Evolutionary conservation across 2,797 vertebrate genomes (phyloP).

Genomic region (Schizopygopsis malacanthus): DNA sequence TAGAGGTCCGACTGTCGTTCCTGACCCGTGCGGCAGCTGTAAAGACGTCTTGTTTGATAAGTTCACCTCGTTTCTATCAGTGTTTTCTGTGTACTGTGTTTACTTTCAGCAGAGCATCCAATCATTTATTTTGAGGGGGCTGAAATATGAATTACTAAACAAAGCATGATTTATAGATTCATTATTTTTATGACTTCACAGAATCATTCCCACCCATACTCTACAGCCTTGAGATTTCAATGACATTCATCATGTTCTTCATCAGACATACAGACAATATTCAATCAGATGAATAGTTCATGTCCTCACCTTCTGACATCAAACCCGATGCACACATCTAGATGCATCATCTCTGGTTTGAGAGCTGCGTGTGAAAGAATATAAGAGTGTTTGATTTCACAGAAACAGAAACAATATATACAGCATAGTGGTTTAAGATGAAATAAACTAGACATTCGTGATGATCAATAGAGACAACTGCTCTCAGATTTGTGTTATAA

Average conservation of each 20-base stretch:
- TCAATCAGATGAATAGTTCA: not conserved
- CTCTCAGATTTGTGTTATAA: not conserved
- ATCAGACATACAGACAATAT: not conserved
- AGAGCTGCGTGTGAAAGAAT: not conserved
- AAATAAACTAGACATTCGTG: not conserved
- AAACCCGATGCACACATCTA: not conserved
- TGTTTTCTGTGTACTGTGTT: not conserved
- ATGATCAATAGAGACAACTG: not conserved
- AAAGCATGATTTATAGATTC: not conserved
- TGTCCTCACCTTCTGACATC: not conserved
- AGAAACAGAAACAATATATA: not conserved
- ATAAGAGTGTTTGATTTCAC: not conserved
- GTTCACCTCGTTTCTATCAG: too few relatives aligned
- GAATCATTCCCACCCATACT: not conserved
- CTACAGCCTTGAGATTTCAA: not conserved
- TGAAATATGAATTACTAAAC: slow-evolving; percentile 11
- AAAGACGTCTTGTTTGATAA: slow-evolving; percentile 1
- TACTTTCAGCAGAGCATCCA: not conserved
- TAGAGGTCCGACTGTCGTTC: not conserved
- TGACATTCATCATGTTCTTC: not conserved
- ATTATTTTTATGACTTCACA: not conserved
- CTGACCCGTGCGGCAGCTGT: not conserved
- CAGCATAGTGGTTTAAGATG: not conserved
- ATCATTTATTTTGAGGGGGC: not conserved
- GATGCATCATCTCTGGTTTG: not conserved